Base-by-base conservation (phyloP, 2,113 vertebrate species). In the Delphinapterus leucas region DNA sequence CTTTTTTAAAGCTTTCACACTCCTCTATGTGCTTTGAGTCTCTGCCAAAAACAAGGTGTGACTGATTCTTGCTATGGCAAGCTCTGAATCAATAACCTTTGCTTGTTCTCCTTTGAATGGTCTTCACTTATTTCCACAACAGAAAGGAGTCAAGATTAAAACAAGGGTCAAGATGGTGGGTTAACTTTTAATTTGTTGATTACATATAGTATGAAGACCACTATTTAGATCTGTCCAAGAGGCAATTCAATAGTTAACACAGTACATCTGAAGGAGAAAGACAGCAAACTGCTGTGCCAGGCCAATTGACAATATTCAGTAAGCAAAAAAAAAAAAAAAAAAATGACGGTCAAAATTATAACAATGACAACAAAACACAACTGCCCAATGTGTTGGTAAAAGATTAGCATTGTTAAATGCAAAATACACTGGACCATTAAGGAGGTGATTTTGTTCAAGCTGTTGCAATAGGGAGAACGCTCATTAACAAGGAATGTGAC, bases 1-100 rank as follows among this genome's bases (percentile, higher is more conserved):
- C 8, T 38, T 10, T 47, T 65, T 1, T 38, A 25, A 33, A 31
- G 1, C 23, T 28, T 18, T 33, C 2, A 9, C 2, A 14, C 8
- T 68, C 1, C 0, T 82, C 61, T 44, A 8, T 1, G 2, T 33
- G 14, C 4, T 23, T 89, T 20, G 10, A 49, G 28, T 61, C 6
- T 31, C 28, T 90, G 4, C 23, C 18, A 6, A 4, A 7, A 15
- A 12, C 10, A 55, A 49, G 26, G 1, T 23, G 44, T 28, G 21
- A 5, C 5, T 38, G 2, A 21, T 1, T 14, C 11, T 63, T 12
- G 31, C 44, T 28, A 6, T 3, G 14, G 6, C 25, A 89, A 55
- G 1, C 15, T 61, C 41, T 5, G 21, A 68, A 20, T 25, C 60
- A 44, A 25, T 8, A 41, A 13, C 2, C 10, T n/a, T 88, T 77